Evolutionary conservation across 53 echinoderm and acorn worm genomes (phyloP), one percentile per base, ranked within the genome.

Genomic region (Apostichopus leukothele): DNA sequence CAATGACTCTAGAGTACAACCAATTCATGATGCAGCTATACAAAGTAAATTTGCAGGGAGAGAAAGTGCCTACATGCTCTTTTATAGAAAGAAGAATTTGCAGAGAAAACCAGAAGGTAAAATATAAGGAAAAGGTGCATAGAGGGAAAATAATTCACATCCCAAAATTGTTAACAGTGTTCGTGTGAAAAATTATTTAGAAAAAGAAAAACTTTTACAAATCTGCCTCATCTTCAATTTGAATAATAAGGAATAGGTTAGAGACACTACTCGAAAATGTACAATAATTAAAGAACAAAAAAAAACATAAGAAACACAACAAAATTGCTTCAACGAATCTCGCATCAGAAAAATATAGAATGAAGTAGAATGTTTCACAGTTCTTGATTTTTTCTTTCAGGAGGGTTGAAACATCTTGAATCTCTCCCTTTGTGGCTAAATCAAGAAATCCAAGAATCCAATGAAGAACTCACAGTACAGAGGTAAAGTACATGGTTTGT

Each of bases 61-160:
- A 74, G 95, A 98, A 78, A 98, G 99, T 93, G 99, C 99, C n/a
- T 98, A 98, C 88, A 98, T 98, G 99, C 89, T 98, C 90, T 95
- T 96, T 71, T 98, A 98, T 90, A 93, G 99, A 88, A 87, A 93
- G 83, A 98, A 98, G 83, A 61, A 23, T 39, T 60, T 84, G 84
- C 59, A 18, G 5, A 21, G 66, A 84, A 84, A 26, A 2, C 19
- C 11, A 60, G 25, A 20, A 63, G 60, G 84, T 61, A 71, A 71
- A 5, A 71, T 71, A n/a, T 25, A 25, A 25, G 25, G 25, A 25
- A 25, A 25, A 25, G 1, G 25, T 25, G 25, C 57, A 57, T 8
- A 57, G 10, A 57, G 10, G 57, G 9, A 57, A 1, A 10, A 8
- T 57, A 57, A 57, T 0, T 74, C 9, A 7, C 7, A 14, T 74